A percentile compares a stretch with the other conserved stretches of the same genome.
Evolutionary conservation across 2,797 vertebrate species (phyloP).

Genomic region (Hydrocynus forskahlii): DNA sequence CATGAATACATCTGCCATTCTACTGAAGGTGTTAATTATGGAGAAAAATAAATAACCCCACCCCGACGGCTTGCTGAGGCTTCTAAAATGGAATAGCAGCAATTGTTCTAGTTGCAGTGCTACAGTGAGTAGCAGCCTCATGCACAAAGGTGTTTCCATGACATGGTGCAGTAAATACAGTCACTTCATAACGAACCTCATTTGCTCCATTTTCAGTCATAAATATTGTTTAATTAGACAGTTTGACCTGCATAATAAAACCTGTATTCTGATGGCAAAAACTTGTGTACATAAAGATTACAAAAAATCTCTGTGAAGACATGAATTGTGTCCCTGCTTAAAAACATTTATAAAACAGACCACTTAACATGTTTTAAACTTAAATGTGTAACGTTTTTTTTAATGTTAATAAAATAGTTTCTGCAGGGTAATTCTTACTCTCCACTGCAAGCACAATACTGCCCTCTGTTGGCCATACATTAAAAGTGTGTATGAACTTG

Average conservation of each 20-base stretch:
- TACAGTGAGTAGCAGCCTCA: not conserved
- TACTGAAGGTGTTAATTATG: no score
- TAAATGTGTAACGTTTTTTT: not conserved
- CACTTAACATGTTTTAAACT: not conserved
- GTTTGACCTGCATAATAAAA: not conserved
- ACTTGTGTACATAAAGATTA: no score
- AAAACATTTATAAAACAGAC: conserved; percentile 18
- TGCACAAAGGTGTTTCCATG: not conserved
- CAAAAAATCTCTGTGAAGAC: not conserved
- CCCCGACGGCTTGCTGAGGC: no score
- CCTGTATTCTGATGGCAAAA: not conserved
- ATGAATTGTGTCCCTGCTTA: not conserved
- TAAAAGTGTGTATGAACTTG: not conserved
- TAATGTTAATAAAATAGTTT: not conserved
- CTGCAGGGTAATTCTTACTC: not conserved
- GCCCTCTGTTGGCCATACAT: conserved; percentile 49
- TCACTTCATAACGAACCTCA: not conserved
- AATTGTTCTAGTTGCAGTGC: not conserved
- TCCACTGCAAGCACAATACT: conserved; percentile 6
- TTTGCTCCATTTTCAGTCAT: not conserved
- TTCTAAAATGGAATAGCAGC: not conserved
- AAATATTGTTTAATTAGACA: not conserved
- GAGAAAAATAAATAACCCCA: no score
- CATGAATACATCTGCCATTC: not conserved
- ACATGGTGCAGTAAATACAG: not conserved